Evolutionary conservation across 2,113 vertebrate genomes (phyloP), one percentile per base, ranked within the genome.

Genomic region (Neofelis nebulosa): DNA sequence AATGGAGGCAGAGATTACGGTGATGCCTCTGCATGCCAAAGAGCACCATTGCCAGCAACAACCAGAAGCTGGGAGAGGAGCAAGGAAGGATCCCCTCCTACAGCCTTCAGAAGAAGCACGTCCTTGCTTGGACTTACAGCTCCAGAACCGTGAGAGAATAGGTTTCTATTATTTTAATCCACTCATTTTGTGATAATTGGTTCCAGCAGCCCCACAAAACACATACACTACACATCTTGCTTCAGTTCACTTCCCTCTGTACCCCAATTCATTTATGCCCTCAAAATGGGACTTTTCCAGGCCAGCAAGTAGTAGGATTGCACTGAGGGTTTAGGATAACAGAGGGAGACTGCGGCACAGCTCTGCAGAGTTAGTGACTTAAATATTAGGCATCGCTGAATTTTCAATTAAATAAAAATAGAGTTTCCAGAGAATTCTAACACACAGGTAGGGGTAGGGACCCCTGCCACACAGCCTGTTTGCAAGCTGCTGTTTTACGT

Each of bases 371-470:
- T 66, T 71, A 23, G 76, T 84, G 36, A 69, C 82, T 94, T 85
- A 93, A 95, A 95, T 68, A 91, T 31, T 50, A 96, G 71, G 69
- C 76, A 93, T 50, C 55, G 7, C 50, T 81, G 65, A 18, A 57
- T 92, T 79, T 91, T 96, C 63, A 69, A 29, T 91, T 29, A 69
- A 68, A 36, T 95, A 76, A 68, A 88, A 89, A 36, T 78, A 33
- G 90, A 81, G 25, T 57, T 91, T 69, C 82, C 68, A 66, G 41
- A 89, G 71, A 71, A 91, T 33, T 89, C 23, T 29, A 80, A 57
- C 12, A 82, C 52, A 91, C 25, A 52, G 38, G 13, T 74, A 36
- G 29, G 25, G 41, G 33, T 13, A 21, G 81, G 65, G 57, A 84
- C 25, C 74, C 52, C 45, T 31, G 4, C 19, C 55, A 65, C 45